Conservation (phyloP, 2,888 invertebrate genomes). For the Margaritifera margaritifera region DNA sequence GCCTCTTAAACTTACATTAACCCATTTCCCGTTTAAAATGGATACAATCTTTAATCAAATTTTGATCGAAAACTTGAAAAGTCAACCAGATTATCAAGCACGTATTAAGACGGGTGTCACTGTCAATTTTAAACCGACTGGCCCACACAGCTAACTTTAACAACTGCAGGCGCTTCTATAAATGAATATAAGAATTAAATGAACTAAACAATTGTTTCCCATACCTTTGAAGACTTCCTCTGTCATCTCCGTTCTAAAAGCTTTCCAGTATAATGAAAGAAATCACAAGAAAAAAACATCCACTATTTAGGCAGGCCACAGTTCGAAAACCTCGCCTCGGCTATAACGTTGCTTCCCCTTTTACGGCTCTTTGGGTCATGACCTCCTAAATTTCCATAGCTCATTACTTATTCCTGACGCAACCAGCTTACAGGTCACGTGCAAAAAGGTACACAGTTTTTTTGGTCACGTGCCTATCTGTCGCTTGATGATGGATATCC, state of each 20-base stretch:
- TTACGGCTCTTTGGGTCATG: constrained; percentile 28
- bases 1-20: too few species aligned
- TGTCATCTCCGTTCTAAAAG: constrained; percentile 43
- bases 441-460: too few species aligned
- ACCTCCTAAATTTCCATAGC: constrained; percentile 34
- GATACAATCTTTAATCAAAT: too few species aligned
- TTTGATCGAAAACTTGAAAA: too few species aligned
- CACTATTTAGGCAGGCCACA: constrained; percentile 6
- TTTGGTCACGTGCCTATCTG: too few species aligned
- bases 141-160: constrained; percentile 9
- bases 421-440: constrained; percentile 2
- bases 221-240: constrained; percentile 60
- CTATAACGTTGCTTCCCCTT: constrained; percentile 25
- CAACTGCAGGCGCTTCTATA: constrained; percentile 37
- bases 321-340: constrained; percentile 24
- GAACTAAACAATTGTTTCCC: constrained; percentile 17
- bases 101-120: too few species aligned
- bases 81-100: too few species aligned
- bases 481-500: too few species aligned
- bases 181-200: constrained; percentile 6
- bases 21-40: too few species aligned
- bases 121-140: too few species aligned
- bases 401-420: not conserved
- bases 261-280: constrained; percentile 12
- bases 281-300: constrained; percentile 19